phyloP scores from a whole-genome alignment of 2,797 vertebrate genomes.

The Muscicapa striata region DNA sequence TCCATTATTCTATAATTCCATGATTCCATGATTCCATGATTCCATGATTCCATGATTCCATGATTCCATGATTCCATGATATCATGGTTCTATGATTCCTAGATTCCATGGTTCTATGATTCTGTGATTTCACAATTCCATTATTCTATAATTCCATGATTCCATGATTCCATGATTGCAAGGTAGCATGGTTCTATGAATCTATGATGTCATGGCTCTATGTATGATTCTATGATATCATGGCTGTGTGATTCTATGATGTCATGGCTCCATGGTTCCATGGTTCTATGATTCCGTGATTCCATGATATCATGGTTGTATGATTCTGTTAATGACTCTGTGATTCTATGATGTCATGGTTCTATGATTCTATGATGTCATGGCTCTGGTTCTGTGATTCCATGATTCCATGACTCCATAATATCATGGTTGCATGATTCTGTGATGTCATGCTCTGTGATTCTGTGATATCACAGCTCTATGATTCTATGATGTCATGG shows the following conservation, averaged over 20 bases:
- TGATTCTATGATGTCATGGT: fast-evolving
- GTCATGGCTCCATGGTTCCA: too few species aligned
- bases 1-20: background rate
- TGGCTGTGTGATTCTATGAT: too few species aligned
- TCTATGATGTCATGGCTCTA: too few species aligned
- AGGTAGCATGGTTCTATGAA: too few species aligned
- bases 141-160: background rate
- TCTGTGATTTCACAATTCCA: too few species aligned
- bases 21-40: background rate
- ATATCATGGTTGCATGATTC: background rate
- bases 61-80: fast-evolving
- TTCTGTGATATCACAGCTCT: fast-evolving
- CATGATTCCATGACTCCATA: too few species aligned
- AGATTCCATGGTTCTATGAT: too few species aligned
- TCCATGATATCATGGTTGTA: too few species aligned
- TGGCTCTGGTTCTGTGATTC: too few species aligned
- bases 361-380: background rate
- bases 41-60: background rate
- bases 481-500: fast-evolving
- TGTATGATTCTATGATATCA: fast-evolving
- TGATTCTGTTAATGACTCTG: too few species aligned
- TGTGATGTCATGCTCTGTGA: too few species aligned
- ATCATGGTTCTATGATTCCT: background rate
- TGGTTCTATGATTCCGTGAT: too few species aligned
- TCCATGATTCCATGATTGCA: fast-evolving